These are phyloP conservation scores for Tretioscincus oriximinensis DNA, from an alignment of 2,113 vertebrate genomes.

Conservation along the genomic window DNA sequence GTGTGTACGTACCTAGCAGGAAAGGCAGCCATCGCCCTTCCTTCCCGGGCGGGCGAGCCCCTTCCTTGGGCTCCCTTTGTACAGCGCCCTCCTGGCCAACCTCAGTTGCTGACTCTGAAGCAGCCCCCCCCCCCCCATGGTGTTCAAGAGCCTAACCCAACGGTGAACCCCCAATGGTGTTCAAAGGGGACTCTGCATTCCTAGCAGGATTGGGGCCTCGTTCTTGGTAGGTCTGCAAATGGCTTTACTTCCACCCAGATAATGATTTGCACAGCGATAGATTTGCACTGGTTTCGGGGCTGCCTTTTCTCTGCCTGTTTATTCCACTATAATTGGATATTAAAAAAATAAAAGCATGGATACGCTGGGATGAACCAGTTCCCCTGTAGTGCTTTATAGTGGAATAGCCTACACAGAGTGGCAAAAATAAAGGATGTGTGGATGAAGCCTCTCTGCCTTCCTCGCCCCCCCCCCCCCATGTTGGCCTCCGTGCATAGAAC, in stretches of 20 bases:
- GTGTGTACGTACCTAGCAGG: neutral
- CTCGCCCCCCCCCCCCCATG: no score
- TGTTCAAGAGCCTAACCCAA: no score
- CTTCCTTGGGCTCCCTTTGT: neutral
- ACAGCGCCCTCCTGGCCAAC: neutral
- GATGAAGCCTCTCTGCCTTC: neutral
- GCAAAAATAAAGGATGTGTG: no score
- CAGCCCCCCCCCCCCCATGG: neutral
- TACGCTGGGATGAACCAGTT: no score
- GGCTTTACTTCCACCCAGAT: no score
- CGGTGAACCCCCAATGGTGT: no score
- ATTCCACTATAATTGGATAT: no score
- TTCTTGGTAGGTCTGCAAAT: neutral
- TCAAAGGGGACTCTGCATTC: neutral
- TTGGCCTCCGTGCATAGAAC: neutral
- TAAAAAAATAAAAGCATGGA: no score
- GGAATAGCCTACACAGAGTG: no score
- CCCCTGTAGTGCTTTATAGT: no score
- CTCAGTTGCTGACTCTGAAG: neutral
- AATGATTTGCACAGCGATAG: neutral
- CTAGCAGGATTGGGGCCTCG: neutral
- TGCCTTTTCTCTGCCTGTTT: neutral
- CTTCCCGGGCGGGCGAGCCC: neutral
- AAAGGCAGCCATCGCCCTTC: neutral
- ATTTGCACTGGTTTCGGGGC: neutral